Conservation (phyloP, 1,140 invertebrate genomes). For the Drosophila punjabiensis region DNA sequence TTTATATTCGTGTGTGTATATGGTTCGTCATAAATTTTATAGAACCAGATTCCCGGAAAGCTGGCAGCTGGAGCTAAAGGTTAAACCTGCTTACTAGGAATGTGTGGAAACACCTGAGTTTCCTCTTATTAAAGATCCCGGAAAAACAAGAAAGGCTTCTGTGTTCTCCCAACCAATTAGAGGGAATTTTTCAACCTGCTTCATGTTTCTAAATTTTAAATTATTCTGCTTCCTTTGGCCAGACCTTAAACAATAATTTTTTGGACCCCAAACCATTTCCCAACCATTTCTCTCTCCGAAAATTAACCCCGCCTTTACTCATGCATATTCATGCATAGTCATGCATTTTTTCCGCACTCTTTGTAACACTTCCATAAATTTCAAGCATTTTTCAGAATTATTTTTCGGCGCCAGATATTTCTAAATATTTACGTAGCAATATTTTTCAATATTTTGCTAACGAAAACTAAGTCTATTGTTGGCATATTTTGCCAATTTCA, state of each 20-base stretch:
- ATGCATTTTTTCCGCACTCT: neutral
- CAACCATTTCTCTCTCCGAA: neutral
- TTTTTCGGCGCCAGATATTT: slow-evolving; percentile 15
- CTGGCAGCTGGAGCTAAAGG: slow-evolving; percentile 8
- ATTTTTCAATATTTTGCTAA: slow-evolving; percentile 59
- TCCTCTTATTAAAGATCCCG: neutral
- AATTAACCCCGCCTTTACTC: neutral
- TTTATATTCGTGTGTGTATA: slow-evolving; percentile 48
- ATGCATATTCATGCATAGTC: slow-evolving; percentile 13
- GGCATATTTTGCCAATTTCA: slow-evolving; percentile 60
- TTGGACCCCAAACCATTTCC: neutral
- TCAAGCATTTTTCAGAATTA: slow-evolving; percentile 28
- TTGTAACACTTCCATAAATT: slow-evolving; percentile 34
- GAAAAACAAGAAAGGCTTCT: neutral
- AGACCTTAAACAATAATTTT: neutral
- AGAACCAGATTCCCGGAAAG: slow-evolving; percentile 29
- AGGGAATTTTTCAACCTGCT: neutral
- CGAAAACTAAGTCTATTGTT: slow-evolving; percentile 46
- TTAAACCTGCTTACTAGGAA: slow-evolving; percentile 15
- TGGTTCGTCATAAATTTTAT: slow-evolving; percentile 57
- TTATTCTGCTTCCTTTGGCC: no score
- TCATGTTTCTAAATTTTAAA: neutral
- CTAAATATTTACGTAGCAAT: slow-evolving; percentile 43
- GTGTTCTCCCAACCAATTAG: neutral
- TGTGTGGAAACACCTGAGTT: slow-evolving; percentile 10